Evolutionary conservation across 2,888 invertebrate genomes (phyloP).

Genomic region (Orthosia gracilis): DNA sequence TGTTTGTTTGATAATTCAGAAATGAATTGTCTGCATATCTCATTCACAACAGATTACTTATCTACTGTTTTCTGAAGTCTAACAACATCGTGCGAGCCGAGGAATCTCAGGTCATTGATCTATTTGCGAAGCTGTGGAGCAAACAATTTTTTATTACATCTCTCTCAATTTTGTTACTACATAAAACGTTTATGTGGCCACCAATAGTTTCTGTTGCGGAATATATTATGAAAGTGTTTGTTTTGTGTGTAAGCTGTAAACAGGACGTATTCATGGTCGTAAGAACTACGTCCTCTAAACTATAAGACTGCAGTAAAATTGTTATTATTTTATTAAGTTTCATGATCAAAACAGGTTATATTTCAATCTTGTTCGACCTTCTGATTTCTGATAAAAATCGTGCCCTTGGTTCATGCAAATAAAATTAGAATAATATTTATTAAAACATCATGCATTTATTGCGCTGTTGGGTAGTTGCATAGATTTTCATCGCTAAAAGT

Average conservation of each 20-base stretch:
- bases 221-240: slow-evolving; percentile 45
- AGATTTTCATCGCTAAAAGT: not conserved
- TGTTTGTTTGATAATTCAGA: slow-evolving; percentile 42
- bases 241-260: slow-evolving; percentile 33
- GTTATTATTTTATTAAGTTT: slow-evolving; percentile 29
- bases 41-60: slow-evolving; percentile 63
- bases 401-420: slow-evolving; percentile 17
- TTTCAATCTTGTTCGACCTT: slow-evolving; percentile 38
- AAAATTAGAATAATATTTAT: not conserved
- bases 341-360: slow-evolving; percentile 33
- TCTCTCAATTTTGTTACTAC: slow-evolving; percentile 55
- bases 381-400: slow-evolving; percentile 10
- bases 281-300: slow-evolving; percentile 47
- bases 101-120: slow-evolving; percentile 69
- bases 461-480: not conserved
- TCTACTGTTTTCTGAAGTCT: slow-evolving; percentile 52
- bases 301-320: slow-evolving; percentile 28
- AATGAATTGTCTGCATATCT: slow-evolving; percentile 53
- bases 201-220: slow-evolving; percentile 39
- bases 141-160: slow-evolving; percentile 58
- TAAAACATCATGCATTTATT: slow-evolving; percentile 5
- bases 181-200: slow-evolving; percentile 53
- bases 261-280: slow-evolving; percentile 31
- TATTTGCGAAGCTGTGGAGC: slow-evolving; percentile 64
- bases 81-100: slow-evolving; percentile 54